Evolutionary conservation across 2,888 invertebrate species (phyloP), one percentile per base, ranked within the genome.

Genomic region (Lepidocyrtoides sp.): DNA sequence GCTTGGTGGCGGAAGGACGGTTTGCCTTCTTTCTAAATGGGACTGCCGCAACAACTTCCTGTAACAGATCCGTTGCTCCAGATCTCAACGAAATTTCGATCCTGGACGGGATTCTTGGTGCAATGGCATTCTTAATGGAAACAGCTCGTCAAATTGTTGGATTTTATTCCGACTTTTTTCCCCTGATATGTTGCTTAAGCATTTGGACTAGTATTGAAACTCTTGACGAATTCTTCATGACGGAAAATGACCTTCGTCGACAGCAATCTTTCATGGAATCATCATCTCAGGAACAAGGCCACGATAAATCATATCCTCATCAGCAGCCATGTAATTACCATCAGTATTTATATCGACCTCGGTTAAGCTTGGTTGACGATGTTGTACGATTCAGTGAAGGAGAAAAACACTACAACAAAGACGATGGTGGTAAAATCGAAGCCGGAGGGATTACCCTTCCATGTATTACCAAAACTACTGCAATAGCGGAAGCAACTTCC

Each of bases 131-230:
- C 32, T 48, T 88, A n/a, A 88, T 88, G 88, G 88, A 88, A 69
- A 66, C 36, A 4, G 20, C 88, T 7, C 51, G 88, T 3, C 88
- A 88, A 51, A 32, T 88, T 14, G 3, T 88, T 26, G 88, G 88
- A n/a, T 88, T 88, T 63, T 87, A 87, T 17, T 63, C 87, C 2
- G 87, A 87, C 44, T 87, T 87, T 14, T 87, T 87, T 57, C 60
- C 87, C 5, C 32, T 87, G 17, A 79, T 87, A 48, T 87, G 87
- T 14, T 60, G 77, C 12, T 26, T 87, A 8, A 87, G 87, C 54
- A 32, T 87, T 5, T 87, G 87, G 87, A 79, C 87, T 2, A 26
- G 87, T 26, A 60, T 29, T 14, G 77, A 44, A n/a, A 0, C 51
- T 17, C 54, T 87, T 12, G n/a, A 48, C 2, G 77, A 87, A 63